Conservation (phyloP, 2,113 vertebrate genomes). For the Microtus pennsylvanicus region DNA sequence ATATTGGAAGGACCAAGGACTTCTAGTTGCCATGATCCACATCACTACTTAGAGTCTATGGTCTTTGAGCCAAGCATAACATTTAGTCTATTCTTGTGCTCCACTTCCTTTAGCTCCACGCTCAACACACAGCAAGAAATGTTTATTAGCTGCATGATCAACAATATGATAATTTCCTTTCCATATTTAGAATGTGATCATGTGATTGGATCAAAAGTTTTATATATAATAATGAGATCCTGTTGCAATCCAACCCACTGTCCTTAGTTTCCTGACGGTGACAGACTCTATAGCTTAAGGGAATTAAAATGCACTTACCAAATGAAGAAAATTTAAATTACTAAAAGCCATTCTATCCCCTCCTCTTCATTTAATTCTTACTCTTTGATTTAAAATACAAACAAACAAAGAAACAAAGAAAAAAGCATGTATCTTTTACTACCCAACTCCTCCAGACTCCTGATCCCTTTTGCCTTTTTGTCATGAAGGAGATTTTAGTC, state of each 20-base stretch:
- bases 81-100: background rate
- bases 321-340: background rate
- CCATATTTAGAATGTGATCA: background rate
- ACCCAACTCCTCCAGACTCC: accelerated
- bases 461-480: background rate
- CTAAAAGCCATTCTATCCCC: background rate
- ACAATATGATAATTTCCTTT: background rate
- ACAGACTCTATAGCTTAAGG: background rate
- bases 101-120: background rate
- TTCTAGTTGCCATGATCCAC: background rate
- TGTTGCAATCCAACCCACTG: background rate
- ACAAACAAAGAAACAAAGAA: no score
- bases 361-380: background rate
- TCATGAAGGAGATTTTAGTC: background rate
- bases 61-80: background rate
- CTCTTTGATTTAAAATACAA: background rate
- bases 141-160: background rate
- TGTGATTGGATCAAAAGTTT: background rate
- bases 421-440: background rate
- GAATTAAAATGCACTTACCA: background rate
- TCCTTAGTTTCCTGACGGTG: background rate
- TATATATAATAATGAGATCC: background rate
- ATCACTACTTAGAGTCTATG: background rate
- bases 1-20: background rate
- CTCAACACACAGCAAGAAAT: background rate